Evolutionary conservation across 2,888 invertebrate species (phyloP), one percentile per base, ranked within the genome.

Genomic region (Anthophora plumipes): DNA sequence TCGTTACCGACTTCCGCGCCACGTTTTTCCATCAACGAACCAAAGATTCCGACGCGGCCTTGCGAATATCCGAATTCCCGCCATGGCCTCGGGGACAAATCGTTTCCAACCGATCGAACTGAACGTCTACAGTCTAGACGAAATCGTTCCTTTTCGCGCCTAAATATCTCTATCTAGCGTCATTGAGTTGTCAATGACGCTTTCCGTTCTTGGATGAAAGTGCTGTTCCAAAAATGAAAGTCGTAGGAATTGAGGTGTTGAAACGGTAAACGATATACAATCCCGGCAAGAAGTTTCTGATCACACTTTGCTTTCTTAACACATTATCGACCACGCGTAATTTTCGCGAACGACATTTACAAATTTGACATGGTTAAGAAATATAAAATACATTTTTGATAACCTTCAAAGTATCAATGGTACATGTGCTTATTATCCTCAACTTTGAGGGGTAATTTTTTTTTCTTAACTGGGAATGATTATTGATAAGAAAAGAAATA

Each of bases 1-100:
- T 85, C 87, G 87, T 87, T 87, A 87, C 76, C 76, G 85, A 81
- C 87, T 87, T 87, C 87, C 87, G 83, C 60, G 71, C 80, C 74
- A 68, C 82, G 75, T 72, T 83, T 73, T 71, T 73, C 77, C 81
- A 78, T 73, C 85, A 73, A 77, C 83, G 78, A 77, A 74, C 72
- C 80, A 79, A 77, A 75, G 75, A 75, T 74, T 46, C 75, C 76
- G 70, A 54, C n/a, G 54, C 67, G 63, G 59, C 59, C 52, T n/a
- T 61, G 66, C 67, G 80, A 83, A 77, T 75, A 78, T 50, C 76
- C 80, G 70, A 77, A 85, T 73, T 71, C 72, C 41, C 60, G 43
- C 64, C 7, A 75, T 80, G 71, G 68, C 77, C 79, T 76, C 82
- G 52, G 79, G 74, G 77, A 77, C 80, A 83, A 85, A 86, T 86